phyloP scores from a whole-genome alignment of 2,797 vertebrate species.

The Cygnus olor region DNA sequence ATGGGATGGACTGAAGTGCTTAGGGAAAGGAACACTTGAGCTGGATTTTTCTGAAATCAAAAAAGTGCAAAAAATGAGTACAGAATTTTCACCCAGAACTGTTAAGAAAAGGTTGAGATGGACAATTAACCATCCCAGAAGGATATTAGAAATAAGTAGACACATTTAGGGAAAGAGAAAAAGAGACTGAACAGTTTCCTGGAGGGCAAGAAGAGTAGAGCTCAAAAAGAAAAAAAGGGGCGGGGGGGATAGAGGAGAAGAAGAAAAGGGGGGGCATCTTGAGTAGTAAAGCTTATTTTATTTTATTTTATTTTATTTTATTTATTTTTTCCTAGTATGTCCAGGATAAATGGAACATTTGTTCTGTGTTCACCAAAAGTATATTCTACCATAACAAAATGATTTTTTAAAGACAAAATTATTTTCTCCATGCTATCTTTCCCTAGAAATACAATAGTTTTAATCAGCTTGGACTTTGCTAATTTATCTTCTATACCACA shows the following conservation, averaged over 20 bases:
- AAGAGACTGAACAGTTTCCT: not conserved
- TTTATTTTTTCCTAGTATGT: not conserved
- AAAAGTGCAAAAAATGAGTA: not conserved
- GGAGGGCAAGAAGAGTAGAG: not conserved
- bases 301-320: not conserved
- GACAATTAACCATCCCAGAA: not conserved
- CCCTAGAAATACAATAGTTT: not conserved
- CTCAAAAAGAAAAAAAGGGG: not conserved
- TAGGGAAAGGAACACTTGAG: not conserved
- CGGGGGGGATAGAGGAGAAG: too few species aligned
- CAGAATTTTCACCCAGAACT: not conserved
- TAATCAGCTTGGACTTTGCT: not conserved
- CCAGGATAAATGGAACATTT: slow-evolving; percentile 10
- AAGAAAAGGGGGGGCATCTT: not conserved
- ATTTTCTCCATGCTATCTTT: not conserved
- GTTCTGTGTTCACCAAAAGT: not conserved
- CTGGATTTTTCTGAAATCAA: not conserved
- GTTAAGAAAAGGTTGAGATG: not conserved
- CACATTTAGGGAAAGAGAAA: not conserved
- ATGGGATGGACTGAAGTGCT: not conserved
- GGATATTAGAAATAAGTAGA: not conserved
- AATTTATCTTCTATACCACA: not conserved
- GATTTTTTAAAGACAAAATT: not conserved
- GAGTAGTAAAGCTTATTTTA: not conserved
- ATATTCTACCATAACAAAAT: not conserved